These are phyloP conservation scores for Pelochelys cantorii DNA, from an alignment of 2,797 vertebrate genomes.

Conservation along the genomic window DNA sequence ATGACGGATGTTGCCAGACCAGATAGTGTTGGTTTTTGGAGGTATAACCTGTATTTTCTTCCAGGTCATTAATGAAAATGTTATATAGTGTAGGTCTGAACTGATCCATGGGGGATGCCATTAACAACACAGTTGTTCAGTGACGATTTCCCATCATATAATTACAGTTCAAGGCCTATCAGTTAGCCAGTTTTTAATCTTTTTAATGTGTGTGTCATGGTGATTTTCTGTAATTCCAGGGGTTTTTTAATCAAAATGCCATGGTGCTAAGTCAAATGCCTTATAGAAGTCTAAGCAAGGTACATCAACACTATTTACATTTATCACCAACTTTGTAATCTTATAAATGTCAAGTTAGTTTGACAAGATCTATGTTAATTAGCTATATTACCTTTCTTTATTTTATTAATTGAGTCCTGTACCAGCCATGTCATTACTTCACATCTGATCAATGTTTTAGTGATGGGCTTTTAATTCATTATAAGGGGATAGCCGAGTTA, in stretches of 20 bases:
- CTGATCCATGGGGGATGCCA: neutral
- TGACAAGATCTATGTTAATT: neutral
- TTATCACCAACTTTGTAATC: neutral
- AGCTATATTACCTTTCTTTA: neutral
- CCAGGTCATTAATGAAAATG: neutral
- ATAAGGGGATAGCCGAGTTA: no score
- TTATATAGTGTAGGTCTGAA: neutral
- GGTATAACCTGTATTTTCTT: neutral
- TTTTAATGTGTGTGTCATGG: neutral
- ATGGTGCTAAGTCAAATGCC: constrained; percentile 10
- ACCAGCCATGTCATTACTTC: neutral
- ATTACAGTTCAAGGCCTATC: neutral
- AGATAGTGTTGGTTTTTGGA: no score
- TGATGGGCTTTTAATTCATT: neutral
- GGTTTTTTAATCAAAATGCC: constrained; percentile 30
- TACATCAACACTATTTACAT: constrained; percentile 8
- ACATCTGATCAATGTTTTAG: neutral
- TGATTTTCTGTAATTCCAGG: constrained; percentile 35
- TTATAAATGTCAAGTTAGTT: neutral
- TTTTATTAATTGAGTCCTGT: neutral
- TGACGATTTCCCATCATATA: neutral
- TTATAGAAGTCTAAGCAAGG: constrained; percentile 32
- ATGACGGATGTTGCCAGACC: no score
- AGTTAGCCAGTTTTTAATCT: neutral
- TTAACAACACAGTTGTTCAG: neutral